Conservation (phyloP, 2,113 vertebrate genomes). For the Phalacrocorax carbo region DNA sequence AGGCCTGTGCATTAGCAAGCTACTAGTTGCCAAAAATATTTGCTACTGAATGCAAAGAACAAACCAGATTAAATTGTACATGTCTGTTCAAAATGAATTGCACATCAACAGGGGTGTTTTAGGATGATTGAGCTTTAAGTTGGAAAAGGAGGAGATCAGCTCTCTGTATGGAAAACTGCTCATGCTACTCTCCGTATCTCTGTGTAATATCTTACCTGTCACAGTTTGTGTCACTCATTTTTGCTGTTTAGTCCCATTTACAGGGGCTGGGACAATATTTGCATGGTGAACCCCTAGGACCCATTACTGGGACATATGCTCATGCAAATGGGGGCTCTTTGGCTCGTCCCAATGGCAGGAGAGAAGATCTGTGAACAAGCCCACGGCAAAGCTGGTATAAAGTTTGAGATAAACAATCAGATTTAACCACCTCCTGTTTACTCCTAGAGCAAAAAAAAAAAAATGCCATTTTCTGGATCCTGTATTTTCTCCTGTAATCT, state of each 20-base stretch:
- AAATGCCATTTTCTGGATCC: constrained; percentile 21
- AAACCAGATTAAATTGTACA: not conserved
- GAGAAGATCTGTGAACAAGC: constrained; percentile 61
- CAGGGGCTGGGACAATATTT: not conserved
- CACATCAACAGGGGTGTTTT: not conserved
- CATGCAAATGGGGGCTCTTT: not conserved
- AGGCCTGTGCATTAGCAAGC: not conserved
- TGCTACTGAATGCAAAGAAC: not conserved
- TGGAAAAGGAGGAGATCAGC: not conserved
- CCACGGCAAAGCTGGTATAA: constrained; percentile 72
- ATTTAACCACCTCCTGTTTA: constrained; percentile 79
- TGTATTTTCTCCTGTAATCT: constrained; percentile 58
- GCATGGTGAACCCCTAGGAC: not conserved
- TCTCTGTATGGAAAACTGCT: not conserved
- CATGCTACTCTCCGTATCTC: not conserved
- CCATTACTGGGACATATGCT: not conserved
- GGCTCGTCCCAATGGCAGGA: not conserved
- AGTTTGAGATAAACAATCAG: constrained; percentile 78
- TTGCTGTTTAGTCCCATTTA: not conserved
- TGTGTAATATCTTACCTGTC: not conserved
- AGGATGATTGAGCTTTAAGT: not conserved
- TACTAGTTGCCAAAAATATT: not conserved
- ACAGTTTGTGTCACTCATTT: not conserved
- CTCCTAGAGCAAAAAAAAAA: constrained; percentile 66
- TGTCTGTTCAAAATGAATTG: not conserved